A percentile compares a stretch with the other conserved stretches of the same genome.
Conservation (phyloP, 2,113 vertebrate genomes). For the Macquaria ambigua region DNA sequence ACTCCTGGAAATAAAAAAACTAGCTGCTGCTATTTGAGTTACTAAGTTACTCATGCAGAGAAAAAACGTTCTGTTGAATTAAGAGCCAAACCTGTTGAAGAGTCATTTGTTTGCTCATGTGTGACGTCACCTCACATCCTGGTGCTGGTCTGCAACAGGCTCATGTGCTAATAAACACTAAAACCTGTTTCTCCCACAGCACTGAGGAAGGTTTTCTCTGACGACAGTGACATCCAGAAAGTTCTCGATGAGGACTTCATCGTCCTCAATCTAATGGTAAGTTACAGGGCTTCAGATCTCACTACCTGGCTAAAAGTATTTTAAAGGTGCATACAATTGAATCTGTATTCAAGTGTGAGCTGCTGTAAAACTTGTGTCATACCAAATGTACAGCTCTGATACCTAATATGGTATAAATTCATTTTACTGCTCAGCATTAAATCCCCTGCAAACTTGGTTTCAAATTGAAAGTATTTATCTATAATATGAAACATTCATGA, state of each 20-base stretch:
- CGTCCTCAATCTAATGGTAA: constrained; percentile 93
- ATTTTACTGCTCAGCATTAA: background rate
- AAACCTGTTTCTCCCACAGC: constrained; percentile 78
- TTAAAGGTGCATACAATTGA: background rate
- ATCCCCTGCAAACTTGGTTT: background rate
- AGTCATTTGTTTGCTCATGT: constrained; percentile 30
- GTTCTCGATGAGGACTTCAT: constrained; percentile 90
- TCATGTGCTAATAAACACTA: background rate
- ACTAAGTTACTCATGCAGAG: background rate
- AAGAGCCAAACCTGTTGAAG: constrained; percentile 13
- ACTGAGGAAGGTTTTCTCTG: constrained; percentile 91
- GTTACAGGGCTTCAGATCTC: constrained; percentile 53
- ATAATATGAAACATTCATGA: background rate
- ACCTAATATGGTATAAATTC: background rate
- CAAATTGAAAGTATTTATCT: too few species aligned
- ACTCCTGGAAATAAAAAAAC: too few species aligned
- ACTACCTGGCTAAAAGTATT: background rate
- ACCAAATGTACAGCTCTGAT: too few species aligned
- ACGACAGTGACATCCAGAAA: constrained; percentile 90
- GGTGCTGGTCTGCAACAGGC: background rate
- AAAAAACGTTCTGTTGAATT: background rate
- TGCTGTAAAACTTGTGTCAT: background rate
- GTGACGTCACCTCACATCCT: constrained; percentile 10
- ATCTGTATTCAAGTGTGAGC: background rate
- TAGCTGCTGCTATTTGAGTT: background rate